These are phyloP conservation scores for Gerris buenoi DNA, from an alignment of 1,140 invertebrate genomes.

Conservation along the genomic window DNA sequence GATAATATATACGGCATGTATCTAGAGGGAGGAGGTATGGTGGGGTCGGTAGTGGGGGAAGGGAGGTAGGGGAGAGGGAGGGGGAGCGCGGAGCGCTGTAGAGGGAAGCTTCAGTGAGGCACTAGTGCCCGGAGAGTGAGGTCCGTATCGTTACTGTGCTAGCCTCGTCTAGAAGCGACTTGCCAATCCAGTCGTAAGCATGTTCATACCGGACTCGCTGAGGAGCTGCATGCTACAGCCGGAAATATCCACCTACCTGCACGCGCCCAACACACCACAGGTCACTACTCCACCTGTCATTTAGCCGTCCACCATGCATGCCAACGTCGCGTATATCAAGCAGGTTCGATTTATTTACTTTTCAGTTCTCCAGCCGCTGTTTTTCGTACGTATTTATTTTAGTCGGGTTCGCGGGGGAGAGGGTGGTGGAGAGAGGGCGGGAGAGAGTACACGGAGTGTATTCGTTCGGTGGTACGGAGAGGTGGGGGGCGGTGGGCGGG, in stretches of 20 bases:
- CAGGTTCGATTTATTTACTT: constrained; percentile 13
- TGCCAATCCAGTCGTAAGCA: constrained; percentile 28
- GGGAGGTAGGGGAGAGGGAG: background rate
- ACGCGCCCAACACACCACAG: constrained; percentile 65
- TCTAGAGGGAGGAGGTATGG: background rate
- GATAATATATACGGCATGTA: too few species aligned
- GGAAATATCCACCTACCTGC: constrained; percentile 64
- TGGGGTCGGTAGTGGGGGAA: background rate
- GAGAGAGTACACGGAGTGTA: constrained; percentile 12
- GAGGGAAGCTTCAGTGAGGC: background rate
- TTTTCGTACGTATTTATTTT: too few species aligned
- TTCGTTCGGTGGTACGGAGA: constrained; percentile 18
- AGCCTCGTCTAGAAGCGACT: too few species aligned
- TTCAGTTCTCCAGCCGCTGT: too few species aligned
- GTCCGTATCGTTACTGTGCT: background rate
- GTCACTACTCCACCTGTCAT: constrained; percentile 33
- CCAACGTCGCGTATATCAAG: constrained; percentile 16
- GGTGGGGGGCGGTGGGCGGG: background rate
- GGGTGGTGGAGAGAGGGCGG: background rate
- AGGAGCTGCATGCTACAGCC: constrained; percentile 71
- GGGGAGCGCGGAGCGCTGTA: background rate
- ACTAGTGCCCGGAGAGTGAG: background rate
- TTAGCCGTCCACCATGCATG: constrained; percentile 12
- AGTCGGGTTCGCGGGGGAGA: background rate
- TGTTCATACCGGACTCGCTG: constrained; percentile 63